A percentile compares a stretch with the other conserved stretches of the same genome.
These are phyloP conservation scores for Chelonoidis abingdonii DNA, from an alignment of 2,113 vertebrate genomes.

Conservation along the genomic window DNA sequence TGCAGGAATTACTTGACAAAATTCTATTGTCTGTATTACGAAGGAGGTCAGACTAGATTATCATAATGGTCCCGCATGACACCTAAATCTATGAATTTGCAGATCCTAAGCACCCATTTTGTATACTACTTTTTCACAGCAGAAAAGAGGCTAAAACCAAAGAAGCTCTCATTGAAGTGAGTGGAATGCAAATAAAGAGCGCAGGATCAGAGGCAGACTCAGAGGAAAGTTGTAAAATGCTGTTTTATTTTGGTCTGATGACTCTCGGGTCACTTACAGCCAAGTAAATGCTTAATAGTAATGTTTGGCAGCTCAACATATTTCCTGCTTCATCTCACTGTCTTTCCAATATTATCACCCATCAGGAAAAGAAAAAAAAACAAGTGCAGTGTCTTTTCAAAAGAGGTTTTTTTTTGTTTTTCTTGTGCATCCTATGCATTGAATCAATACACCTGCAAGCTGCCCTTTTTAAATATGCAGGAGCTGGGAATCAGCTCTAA, in stretches of 20 bases:
- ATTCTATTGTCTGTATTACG: conserved; percentile 4
- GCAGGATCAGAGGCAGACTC: background rate
- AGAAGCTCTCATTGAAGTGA: background rate
- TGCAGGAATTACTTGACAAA: conserved; percentile 16
- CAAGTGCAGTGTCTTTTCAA: background rate
- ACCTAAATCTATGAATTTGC: background rate
- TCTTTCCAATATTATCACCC: background rate
- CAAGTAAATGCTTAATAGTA: background rate
- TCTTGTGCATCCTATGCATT: background rate
- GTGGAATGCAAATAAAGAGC: accelerated
- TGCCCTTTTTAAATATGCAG: background rate
- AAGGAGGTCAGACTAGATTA: conserved; percentile 8
- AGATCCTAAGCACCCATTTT: background rate
- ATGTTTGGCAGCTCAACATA: background rate
- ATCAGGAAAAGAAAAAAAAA: background rate
- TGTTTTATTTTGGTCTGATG: background rate
- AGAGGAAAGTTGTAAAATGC: background rate
- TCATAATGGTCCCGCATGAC: background rate
- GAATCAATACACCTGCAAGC: background rate
- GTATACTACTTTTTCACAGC: background rate
- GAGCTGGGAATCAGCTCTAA: background rate
- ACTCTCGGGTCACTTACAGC: background rate
- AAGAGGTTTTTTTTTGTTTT: background rate
- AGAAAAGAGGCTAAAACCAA: background rate
- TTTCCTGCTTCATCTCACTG: background rate